These are phyloP conservation scores for Oncorhynchus clarkii DNA, from an alignment of 2,113 vertebrate genomes.

Conservation along the genomic window DNA sequence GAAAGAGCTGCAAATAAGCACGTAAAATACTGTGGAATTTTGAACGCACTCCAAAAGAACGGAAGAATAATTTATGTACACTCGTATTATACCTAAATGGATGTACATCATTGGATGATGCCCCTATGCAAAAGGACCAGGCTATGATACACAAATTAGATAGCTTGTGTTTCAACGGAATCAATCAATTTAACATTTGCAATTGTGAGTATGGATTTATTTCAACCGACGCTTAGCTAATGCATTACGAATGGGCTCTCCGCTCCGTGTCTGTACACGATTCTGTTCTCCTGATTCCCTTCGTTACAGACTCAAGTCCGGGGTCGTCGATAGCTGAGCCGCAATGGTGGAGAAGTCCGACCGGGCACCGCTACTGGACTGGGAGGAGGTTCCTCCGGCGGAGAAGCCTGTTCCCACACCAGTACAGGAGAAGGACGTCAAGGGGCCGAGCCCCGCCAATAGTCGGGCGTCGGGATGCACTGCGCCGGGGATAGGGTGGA, in stretches of 20 bases:
- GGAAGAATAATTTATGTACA: conserved; percentile 54
- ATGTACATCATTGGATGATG: conserved; percentile 7
- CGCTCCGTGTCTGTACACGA: conserved; percentile 51
- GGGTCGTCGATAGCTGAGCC: conserved; percentile 43
- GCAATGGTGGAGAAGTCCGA: conserved; percentile 79
- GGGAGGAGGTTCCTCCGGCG: conserved; percentile 83
- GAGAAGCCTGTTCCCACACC: conserved; percentile 51
- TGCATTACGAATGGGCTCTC: conserved; percentile 52
- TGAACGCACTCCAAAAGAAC: conserved; percentile 54
- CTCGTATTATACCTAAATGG: conserved; percentile 10
- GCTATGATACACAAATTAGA: not conserved
- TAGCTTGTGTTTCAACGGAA: not conserved
- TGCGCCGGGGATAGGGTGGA: conserved; percentile 66
- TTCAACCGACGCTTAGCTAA: conserved; percentile 22
- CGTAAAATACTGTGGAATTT: not conserved
- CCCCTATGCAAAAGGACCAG: not conserved
- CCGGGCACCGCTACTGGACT: conserved; percentile 85
- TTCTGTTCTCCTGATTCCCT: conserved; percentile 17
- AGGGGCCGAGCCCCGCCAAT: conserved; percentile 52
- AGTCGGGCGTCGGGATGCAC: conserved; percentile 53
- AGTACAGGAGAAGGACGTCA: conserved; percentile 44
- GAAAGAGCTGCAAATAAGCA: not conserved
- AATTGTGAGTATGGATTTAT: conserved; percentile 1
- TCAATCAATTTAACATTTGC: not conserved
- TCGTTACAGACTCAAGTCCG: conserved; percentile 51